phyloP scores from a whole-genome alignment of 92 coral and sea anemone genomes.

The Hydrozoanthus gracilis region DNA sequence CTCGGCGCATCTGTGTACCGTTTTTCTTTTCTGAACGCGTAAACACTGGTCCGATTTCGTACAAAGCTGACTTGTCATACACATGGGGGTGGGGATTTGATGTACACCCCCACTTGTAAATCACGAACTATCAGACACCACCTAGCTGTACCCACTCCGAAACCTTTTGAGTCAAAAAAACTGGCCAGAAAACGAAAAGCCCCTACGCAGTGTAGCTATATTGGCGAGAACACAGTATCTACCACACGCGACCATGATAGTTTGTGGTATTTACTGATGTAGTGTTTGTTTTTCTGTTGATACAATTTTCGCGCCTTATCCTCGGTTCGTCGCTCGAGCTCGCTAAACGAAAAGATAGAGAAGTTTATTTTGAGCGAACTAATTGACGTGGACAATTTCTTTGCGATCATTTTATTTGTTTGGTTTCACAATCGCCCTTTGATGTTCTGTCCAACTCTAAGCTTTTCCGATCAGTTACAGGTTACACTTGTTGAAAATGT shows the following conservation, averaged over 20 bases:
- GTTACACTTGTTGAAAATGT: slow-evolving; percentile 35
- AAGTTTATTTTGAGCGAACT: neutral
- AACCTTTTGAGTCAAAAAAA: neutral
- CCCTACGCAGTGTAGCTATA: neutral
- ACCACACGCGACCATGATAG: slow-evolving; percentile 3
- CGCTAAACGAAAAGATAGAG: neutral
- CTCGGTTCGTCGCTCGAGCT: slow-evolving; percentile 5
- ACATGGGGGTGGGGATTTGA: slow-evolving; percentile 3
- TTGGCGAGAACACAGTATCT: neutral
- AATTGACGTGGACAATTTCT: neutral
- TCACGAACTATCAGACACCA: neutral
- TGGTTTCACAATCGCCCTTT: slow-evolving; percentile 43
- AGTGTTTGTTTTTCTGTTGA: slow-evolving; percentile 43
- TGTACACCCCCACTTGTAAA: slow-evolving; percentile 31
- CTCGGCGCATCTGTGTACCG: neutral
- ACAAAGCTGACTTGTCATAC: slow-evolving; percentile 20
- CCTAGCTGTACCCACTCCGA: neutral
- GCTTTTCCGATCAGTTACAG: slow-evolving; percentile 52
- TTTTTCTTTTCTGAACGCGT: neutral
- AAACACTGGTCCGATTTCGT: slow-evolving; percentile 31
- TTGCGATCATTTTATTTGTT: neutral
- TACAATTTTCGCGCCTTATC: slow-evolving; percentile 33
- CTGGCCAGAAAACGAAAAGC: neutral
- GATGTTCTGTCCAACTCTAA: slow-evolving; percentile 36
- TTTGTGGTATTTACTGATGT: neutral